Percentiles rank a stretch among this genome's conserved stretches.
Evolutionary conservation across 2,113 vertebrate genomes (phyloP).

Genomic region (Rhabdomys dilectus): DNA sequence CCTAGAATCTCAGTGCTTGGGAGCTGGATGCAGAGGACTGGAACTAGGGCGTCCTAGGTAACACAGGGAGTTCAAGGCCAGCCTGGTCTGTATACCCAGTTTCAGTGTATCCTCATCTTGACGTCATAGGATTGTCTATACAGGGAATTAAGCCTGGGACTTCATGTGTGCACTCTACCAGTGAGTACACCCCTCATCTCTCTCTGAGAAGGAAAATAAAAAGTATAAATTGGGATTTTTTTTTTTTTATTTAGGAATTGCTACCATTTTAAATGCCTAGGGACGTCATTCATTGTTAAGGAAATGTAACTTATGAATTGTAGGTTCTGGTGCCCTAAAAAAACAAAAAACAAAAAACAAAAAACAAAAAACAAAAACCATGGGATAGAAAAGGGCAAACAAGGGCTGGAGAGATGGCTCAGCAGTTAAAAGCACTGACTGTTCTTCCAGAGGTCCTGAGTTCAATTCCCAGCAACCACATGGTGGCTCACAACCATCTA

Average conservation of each 20-base stretch:
- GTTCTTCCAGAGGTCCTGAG: too few species aligned
- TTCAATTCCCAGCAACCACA: too few species aligned
- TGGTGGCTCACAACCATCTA: too few species aligned
- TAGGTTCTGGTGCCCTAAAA: not conserved
- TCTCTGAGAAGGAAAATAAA: not conserved
- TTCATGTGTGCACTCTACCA: not conserved
- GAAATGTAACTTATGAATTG: not conserved
- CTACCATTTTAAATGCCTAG: not conserved
- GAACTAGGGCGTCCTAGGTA: not conserved
- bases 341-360: not conserved
- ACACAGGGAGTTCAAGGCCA: not conserved
- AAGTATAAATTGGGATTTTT: not conserved
- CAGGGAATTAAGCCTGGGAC: not conserved
- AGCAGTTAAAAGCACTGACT: too few species aligned
- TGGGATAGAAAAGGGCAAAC: too few species aligned
- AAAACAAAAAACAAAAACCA: too few species aligned
- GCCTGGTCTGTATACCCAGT: not conserved
- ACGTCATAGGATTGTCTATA: not conserved
- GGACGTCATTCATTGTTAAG: not conserved
- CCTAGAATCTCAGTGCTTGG: not conserved
- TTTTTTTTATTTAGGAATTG: slow-evolving; percentile 33
- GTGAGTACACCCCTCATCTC: not conserved
- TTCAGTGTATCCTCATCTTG: not conserved
- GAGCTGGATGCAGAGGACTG: not conserved
- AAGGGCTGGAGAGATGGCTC: not conserved